phyloP scores from a whole-genome alignment of 1,140 invertebrate species.

The Centruroides vittatus region DNA sequence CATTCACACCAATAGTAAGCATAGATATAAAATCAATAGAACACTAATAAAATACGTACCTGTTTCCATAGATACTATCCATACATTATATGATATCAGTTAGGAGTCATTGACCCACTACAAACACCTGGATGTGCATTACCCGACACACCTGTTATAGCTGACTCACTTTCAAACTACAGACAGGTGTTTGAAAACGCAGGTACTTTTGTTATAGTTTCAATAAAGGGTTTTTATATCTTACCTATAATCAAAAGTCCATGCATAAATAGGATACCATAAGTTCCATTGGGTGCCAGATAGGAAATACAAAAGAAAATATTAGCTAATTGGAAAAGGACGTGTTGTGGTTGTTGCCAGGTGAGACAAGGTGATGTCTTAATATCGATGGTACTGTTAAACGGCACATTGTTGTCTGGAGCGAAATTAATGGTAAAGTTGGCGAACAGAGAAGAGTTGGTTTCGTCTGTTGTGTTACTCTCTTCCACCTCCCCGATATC shows the following conservation, averaged over 20 bases:
- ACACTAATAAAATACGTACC: not conserved
- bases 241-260: constrained; percentile 57
- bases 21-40: not conserved
- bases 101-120: not conserved
- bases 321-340: constrained; percentile 53
- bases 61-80: not conserved
- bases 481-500: no score
- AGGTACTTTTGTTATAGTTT: no score
- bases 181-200: no score
- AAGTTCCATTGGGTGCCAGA: constrained; percentile 56
- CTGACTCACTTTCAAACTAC: no score
- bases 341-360: constrained; percentile 51
- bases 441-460: no score
- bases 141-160: not conserved
- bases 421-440: no score
- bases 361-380: constrained; percentile 3
- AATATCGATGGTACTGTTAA: no score
- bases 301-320: constrained; percentile 57
- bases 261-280: constrained; percentile 66
- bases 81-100: not conserved
- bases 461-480: no score
- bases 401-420: no score
- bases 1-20: not conserved
- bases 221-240: constrained; percentile 5
- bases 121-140: not conserved